Evolutionary conservation across 2,888 invertebrate genomes (phyloP).

Genomic region (Pristionchus fissidentatus): DNA sequence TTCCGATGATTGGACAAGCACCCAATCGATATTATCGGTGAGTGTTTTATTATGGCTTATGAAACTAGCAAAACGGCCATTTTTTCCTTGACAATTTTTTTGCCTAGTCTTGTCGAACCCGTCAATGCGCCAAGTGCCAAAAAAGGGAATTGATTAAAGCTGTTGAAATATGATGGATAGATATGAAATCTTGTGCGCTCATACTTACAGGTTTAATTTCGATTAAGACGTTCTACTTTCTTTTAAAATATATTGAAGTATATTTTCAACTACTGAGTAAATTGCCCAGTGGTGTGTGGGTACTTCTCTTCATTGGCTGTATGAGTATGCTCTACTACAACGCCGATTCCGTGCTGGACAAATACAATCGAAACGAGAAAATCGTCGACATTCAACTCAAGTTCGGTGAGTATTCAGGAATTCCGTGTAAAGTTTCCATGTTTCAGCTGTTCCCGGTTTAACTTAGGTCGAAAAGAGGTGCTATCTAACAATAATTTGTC

Average conservation of each 20-base stretch:
- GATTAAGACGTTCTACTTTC: no score
- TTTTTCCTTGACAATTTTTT: no score
- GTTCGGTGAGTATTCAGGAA: constrained; percentile 67
- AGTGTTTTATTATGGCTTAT: no score
- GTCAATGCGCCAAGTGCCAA: no score
- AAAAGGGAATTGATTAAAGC: no score
- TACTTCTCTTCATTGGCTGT: constrained; percentile 63
- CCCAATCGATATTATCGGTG: constrained; percentile 67
- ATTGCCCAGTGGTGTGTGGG: constrained; percentile 62
- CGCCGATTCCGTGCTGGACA: constrained; percentile 66
- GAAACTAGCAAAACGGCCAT: background rate
- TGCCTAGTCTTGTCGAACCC: background rate
- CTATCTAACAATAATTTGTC: background rate
- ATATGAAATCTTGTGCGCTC: no score
- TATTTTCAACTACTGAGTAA: constrained; percentile 12
- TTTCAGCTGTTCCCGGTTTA: no score
- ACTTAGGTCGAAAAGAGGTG: background rate
- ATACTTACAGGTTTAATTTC: no score
- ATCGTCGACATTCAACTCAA: constrained; percentile 73
- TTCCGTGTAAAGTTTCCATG: no score
- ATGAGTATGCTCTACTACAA: constrained; percentile 67
- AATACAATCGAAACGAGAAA: constrained; percentile 70
- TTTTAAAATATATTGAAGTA: no score
- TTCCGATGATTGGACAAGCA: constrained; percentile 70
- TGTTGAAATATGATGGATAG: background rate